Conservation (phyloP, 2,113 vertebrate genomes). For the Tautogolabrus adspersus region DNA sequence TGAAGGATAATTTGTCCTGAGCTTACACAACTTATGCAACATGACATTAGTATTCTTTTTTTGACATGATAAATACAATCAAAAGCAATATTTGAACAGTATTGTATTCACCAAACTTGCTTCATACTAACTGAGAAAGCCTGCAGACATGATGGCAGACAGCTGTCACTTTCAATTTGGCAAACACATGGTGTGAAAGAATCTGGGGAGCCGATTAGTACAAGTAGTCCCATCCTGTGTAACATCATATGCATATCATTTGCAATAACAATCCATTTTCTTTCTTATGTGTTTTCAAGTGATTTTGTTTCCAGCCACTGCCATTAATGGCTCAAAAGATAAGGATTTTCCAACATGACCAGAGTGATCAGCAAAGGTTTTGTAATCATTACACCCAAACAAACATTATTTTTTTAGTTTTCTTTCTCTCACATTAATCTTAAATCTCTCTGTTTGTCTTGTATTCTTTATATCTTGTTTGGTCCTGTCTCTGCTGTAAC, state of each 20-base stretch:
- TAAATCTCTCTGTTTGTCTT: neutral
- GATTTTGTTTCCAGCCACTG: neutral
- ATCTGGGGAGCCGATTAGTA: neutral
- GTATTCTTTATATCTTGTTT: conserved; percentile 34
- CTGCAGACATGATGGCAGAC: neutral
- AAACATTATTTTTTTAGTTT: conserved; percentile 4
- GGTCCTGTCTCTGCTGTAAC: conserved; percentile 41
- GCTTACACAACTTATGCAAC: neutral
- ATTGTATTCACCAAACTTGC: neutral
- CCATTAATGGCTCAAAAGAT: conserved; percentile 6
- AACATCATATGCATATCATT: conserved; percentile 34
- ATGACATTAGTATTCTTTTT: neutral
- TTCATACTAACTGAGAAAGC: neutral
- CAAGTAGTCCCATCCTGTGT: neutral
- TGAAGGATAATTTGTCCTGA: neutral
- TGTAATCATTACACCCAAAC: conserved; percentile 32
- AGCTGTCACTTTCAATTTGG: conserved; percentile 17
- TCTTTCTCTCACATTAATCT: conserved; percentile 12
- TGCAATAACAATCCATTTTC: neutral
- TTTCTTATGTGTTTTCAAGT: neutral
- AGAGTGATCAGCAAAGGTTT: conserved; percentile 3
- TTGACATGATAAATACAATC: neutral
- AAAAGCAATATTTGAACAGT: neutral
- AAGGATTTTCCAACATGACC: conserved; percentile 8
- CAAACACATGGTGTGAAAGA: conserved; percentile 22